Evolutionary conservation across 2,113 vertebrate species (phyloP).

Genomic region (Carassius gibelio): DNA sequence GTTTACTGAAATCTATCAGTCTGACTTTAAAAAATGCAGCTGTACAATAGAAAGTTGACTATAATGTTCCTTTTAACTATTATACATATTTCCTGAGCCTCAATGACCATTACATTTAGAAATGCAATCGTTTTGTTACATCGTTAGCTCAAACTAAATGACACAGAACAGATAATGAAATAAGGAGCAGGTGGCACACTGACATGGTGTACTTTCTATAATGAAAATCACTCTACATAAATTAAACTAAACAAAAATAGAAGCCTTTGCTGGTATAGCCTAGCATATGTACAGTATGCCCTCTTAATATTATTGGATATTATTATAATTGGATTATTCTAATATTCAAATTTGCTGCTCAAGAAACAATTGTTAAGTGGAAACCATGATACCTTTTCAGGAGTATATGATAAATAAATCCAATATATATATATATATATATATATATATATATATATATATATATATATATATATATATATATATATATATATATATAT

Average conservation of each 20-base stretch:
- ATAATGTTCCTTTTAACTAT: neutral
- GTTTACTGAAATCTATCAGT: neutral
- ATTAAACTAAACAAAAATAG: neutral
- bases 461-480: no score
- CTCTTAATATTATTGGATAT: no score
- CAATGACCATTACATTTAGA: conserved; percentile 5
- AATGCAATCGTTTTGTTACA: neutral
- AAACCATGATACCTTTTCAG: no score
- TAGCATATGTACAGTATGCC: no score
- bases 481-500: no score
- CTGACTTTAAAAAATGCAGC: neutral
- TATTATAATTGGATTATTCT: no score
- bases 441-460: no score
- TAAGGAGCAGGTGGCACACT: neutral
- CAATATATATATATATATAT: no score
- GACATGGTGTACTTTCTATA: neutral
- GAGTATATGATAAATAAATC: no score
- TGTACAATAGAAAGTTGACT: neutral
- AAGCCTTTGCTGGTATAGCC: neutral
- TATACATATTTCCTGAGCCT: neutral
- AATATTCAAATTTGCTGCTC: no score
- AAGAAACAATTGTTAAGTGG: no score
- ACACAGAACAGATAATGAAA: neutral
- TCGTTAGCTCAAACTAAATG: neutral
- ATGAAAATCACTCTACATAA: neutral